These are phyloP conservation scores for Myotis lucifugus DNA, from an alignment of 2,113 vertebrate species.

Conservation along the genomic window DNA sequence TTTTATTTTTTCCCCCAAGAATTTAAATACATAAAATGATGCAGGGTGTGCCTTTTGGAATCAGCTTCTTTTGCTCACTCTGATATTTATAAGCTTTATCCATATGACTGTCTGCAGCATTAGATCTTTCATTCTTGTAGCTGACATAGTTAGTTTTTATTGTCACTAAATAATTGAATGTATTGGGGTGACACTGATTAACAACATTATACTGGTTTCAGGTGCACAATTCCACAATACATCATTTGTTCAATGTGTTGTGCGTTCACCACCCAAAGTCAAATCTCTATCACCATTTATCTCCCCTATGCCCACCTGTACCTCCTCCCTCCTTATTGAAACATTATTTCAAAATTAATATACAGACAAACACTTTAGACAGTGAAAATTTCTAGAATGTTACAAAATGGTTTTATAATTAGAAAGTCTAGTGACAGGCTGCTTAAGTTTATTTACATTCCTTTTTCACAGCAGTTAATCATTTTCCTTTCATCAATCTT, in stretches of 20 bases:
- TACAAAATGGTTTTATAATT: neutral
- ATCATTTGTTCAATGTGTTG: no score
- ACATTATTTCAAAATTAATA: neutral
- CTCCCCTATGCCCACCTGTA: no score
- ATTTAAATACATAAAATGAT: neutral
- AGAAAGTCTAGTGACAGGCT: neutral
- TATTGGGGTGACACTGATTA: no score
- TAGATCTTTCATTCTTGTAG: neutral
- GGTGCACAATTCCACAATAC: no score
- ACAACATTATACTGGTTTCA: no score
- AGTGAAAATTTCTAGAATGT: neutral
- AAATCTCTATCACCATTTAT: no score
- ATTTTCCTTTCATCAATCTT: slow-evolving; percentile 4
- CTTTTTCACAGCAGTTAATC: neutral
- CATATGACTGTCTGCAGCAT: rapidly evolving
- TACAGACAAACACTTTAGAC: neutral
- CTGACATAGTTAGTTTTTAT: neutral
- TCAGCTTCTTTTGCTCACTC: rapidly evolving
- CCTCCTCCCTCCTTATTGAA: neutral
- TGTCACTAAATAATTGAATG: neutral
- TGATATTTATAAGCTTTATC: neutral
- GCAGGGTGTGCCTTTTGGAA: neutral
- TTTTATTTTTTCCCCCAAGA: neutral
- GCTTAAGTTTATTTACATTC: slow-evolving; percentile 5
- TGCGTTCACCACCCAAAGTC: no score